These are phyloP conservation scores for Canis aureus DNA, from an alignment of 2,113 vertebrate species.

Conservation along the genomic window DNA sequence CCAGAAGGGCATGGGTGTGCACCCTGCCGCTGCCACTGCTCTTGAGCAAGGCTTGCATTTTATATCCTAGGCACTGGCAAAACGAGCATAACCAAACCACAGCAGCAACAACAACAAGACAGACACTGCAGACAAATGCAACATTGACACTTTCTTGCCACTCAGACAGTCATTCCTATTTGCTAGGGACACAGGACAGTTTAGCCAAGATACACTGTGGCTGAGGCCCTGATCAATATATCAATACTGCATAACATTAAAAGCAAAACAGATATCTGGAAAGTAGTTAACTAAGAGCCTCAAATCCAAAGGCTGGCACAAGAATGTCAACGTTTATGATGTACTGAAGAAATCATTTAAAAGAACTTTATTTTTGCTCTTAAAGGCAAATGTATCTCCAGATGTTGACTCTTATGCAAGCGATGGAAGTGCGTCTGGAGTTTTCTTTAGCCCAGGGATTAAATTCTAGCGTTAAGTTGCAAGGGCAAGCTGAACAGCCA, in stretches of 20 bases:
- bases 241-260: constrained; percentile 66
- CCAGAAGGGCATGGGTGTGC: not conserved
- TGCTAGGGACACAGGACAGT: not conserved
- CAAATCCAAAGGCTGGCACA: constrained; percentile 35
- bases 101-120: not conserved
- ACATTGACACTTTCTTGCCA: not conserved
- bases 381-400: constrained; percentile 33
- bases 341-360: constrained; percentile 41
- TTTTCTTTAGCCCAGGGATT: not conserved
- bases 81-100: not conserved
- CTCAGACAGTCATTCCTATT: constrained; percentile 1
- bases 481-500: not conserved
- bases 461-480: not conserved
- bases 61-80: not conserved
- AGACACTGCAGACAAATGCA: constrained; percentile 23
- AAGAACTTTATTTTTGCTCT: constrained; percentile 14
- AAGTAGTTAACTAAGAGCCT: constrained; percentile 66
- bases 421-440: not conserved
- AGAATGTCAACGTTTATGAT: not conserved
- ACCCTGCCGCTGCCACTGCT: not conserved
- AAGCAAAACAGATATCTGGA: constrained; percentile 49
- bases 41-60: not conserved
- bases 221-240: constrained; percentile 58
- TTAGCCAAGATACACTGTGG: constrained; percentile 64
- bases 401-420: not conserved